Percentiles rank a stretch among this genome's conserved stretches.
Conservation (phyloP, 2,797 vertebrate species). For the Streptopelia turtur region DNA sequence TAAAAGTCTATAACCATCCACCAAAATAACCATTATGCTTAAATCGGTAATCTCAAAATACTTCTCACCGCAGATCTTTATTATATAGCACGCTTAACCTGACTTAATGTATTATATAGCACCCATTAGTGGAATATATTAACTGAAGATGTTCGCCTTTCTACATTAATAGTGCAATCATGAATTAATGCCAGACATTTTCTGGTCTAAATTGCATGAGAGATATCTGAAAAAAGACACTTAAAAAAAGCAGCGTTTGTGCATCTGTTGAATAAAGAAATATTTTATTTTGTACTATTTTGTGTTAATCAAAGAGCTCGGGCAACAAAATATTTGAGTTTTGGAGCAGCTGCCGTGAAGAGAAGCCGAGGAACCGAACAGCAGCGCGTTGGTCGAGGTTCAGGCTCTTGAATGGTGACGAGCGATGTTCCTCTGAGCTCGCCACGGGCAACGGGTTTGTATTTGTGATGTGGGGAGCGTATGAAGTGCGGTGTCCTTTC, state of each 20-base stretch:
- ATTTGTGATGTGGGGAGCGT: slow-evolving; percentile 22
- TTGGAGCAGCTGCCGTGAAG: background rate
- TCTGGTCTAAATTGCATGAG: background rate
- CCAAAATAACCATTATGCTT: slow-evolving; percentile 53
- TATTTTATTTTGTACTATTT: background rate
- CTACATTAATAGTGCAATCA: slow-evolving; percentile 55
- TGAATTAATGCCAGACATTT: slow-evolving; percentile 25
- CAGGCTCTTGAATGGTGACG: slow-evolving; percentile 32
- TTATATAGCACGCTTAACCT: slow-evolving; percentile 34
- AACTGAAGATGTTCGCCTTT: slow-evolving; percentile 42
- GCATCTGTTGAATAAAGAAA: background rate
- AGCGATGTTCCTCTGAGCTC: slow-evolving; percentile 49
- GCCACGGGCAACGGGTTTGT: slow-evolving; percentile 59
- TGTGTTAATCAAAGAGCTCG: background rate
- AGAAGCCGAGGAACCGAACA: background rate
- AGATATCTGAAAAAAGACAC: slow-evolving; percentile 1
- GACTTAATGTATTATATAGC: slow-evolving; percentile 53
- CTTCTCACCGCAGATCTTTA: background rate
- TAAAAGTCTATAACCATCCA: slow-evolving; percentile 32
- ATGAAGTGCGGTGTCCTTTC: slow-evolving; percentile 28
- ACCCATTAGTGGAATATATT: slow-evolving; percentile 62
- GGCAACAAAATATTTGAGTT: slow-evolving; percentile 13
- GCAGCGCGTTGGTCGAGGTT: slow-evolving; percentile 26
- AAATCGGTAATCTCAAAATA: slow-evolving; percentile 32
- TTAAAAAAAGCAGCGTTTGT: rapidly evolving